A percentile compares a stretch with the other conserved stretches of the same genome.
Conservation (phyloP, 2,797 vertebrate species). For the Sebastes kiyomatsui region DNA sequence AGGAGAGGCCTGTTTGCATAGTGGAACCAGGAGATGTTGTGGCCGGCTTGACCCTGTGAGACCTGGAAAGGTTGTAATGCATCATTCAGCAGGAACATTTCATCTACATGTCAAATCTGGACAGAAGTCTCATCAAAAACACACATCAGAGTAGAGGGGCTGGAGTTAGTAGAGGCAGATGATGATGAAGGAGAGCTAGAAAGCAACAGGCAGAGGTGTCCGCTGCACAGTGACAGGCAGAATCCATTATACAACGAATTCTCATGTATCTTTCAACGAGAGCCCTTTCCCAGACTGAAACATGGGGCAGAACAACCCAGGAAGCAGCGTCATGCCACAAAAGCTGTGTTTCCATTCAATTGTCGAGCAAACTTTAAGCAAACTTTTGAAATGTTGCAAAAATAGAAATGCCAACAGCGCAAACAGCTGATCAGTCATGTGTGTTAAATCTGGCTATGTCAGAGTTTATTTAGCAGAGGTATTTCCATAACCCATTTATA, state of each 20-base stretch:
- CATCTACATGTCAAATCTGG: constrained; percentile 3
- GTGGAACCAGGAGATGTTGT: constrained; percentile 51
- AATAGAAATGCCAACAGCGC: no score
- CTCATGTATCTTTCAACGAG: background rate
- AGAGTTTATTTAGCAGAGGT: background rate
- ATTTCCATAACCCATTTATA: background rate
- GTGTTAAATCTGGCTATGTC: background rate
- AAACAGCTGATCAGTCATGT: no score
- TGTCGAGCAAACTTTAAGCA: background rate
- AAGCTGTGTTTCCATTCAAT: background rate
- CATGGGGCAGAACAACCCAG: background rate
- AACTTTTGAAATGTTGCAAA: no score
- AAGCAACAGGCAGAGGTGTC: background rate
- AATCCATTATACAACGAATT: background rate
- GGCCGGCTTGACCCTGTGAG: constrained; percentile 50
- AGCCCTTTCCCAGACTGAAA: background rate
- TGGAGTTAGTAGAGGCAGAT: background rate
- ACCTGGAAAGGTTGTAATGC: constrained; percentile 68
- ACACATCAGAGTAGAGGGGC: background rate
- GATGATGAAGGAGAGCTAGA: background rate
- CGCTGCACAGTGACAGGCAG: background rate
- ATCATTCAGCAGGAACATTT: constrained; percentile 53
- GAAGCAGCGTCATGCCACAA: background rate
- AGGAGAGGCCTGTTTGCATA: constrained; percentile 57
- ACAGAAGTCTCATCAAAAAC: background rate